Evolutionary conservation across 2,888 invertebrate species (phyloP).

Genomic region (Clunio marinus): DNA sequence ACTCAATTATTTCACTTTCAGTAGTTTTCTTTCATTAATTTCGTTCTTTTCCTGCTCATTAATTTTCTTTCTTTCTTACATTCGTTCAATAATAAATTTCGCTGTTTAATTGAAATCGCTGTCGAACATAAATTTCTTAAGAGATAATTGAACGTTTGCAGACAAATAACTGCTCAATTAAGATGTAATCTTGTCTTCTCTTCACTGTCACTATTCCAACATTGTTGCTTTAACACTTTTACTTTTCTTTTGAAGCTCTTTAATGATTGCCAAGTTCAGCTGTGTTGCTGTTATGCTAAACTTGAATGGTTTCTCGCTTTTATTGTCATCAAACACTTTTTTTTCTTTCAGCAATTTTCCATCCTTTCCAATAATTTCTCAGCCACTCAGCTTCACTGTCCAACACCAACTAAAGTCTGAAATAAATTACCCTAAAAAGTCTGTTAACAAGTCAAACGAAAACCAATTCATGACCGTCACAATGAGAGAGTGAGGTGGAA

Average conservation of each 20-base stretch:
- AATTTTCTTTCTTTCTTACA: no score
- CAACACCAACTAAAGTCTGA: background rate
- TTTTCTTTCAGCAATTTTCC: background rate
- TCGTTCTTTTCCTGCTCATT: no score
- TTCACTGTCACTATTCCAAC: background rate
- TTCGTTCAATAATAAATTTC: no score
- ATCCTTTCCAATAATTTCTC: background rate
- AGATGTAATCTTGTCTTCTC: no score
- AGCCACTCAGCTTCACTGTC: background rate
- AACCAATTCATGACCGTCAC: background rate
- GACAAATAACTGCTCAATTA: no score
- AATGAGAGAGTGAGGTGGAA: constrained; percentile 1
- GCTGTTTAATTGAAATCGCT: no score
- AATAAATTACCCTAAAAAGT: no score
- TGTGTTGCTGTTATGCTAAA: background rate
- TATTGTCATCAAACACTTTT: background rate
- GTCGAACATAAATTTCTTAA: no score
- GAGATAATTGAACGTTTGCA: no score
- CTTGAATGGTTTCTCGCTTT: background rate
- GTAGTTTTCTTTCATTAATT: no score
- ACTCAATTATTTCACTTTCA: no score
- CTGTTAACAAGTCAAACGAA: background rate
- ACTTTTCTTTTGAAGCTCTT: constrained; percentile 9
- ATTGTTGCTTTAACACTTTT: constrained; percentile 2
- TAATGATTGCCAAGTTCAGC: background rate